Conservation (phyloP, 2,797 vertebrate species). For the Oreochromis mossambicus region DNA sequence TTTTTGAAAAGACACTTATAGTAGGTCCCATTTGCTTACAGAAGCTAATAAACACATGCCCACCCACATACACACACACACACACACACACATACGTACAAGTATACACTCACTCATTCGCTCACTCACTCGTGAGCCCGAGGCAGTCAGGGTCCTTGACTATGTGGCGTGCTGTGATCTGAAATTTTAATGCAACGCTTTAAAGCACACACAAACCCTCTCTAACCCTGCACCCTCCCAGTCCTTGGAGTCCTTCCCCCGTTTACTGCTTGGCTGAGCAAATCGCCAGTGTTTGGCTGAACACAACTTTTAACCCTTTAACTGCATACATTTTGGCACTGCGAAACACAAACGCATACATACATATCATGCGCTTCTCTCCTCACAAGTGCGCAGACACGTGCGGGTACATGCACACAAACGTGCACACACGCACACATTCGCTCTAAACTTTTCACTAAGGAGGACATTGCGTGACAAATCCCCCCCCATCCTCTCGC, state of each 20-base stretch:
- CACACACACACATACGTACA: background rate
- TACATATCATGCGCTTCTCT: slow-evolving; percentile 37
- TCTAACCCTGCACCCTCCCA: slow-evolving; percentile 75
- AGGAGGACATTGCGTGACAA: slow-evolving; percentile 75
- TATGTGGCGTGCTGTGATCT: slow-evolving; percentile 79
- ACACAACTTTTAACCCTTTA: slow-evolving; percentile 77
- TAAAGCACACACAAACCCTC: slow-evolving; percentile 77
- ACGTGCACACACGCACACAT: background rate
- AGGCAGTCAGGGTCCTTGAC: slow-evolving; percentile 79
- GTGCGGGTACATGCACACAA: background rate
- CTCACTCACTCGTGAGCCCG: slow-evolving; percentile 63
- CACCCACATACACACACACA: slow-evolving; percentile 10
- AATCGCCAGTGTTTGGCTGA: slow-evolving; percentile 76
- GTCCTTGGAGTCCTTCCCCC: slow-evolving; percentile 75
- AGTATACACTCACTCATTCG: slow-evolving; percentile 8
- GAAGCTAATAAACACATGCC: slow-evolving; percentile 73
- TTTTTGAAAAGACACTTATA: slow-evolving; percentile 57
- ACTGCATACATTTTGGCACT: slow-evolving; percentile 63
- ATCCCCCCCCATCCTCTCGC: slow-evolving; percentile 62
- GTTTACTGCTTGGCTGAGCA: slow-evolving; percentile 80
- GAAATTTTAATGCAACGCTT: slow-evolving; percentile 81
- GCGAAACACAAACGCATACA: slow-evolving; percentile 43
- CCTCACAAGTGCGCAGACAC: slow-evolving; percentile 1
- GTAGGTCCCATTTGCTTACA: slow-evolving; percentile 61
- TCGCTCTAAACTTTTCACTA: slow-evolving; percentile 57